Conservation (phyloP, 2,797 vertebrate genomes). For the Helarctos malayanus region DNA sequence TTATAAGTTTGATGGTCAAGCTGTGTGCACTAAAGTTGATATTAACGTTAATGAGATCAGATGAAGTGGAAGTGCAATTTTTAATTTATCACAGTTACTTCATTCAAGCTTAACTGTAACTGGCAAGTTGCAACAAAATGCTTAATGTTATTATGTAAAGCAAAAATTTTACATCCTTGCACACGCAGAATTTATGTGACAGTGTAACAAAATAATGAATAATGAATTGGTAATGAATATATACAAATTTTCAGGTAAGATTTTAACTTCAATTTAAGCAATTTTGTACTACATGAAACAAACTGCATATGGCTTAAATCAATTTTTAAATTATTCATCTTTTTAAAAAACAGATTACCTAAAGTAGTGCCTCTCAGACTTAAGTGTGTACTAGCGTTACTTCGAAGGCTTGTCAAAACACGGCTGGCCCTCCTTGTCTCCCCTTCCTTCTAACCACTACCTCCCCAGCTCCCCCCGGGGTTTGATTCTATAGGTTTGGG, state of each 20-base stretch:
- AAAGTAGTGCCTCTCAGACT: background rate
- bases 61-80: constrained; percentile 67
- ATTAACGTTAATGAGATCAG: constrained; percentile 64
- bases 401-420: background rate
- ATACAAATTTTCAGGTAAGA: background rate
- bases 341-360: background rate
- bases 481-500: background rate
- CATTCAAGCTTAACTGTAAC: constrained; percentile 52
- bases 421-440: background rate
- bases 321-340: background rate
- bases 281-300: background rate
- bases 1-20: constrained; percentile 76
- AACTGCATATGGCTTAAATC: background rate
- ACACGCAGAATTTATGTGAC: constrained; percentile 67
- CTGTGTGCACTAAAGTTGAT: constrained; percentile 57
- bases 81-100: constrained; percentile 73
- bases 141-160: constrained; percentile 47
- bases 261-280: constrained; percentile 11
- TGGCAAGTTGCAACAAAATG: constrained; percentile 45
- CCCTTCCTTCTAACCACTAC: too few relatives aligned
- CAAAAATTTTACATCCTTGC: constrained; percentile 64
- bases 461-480: background rate
- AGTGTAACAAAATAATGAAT: constrained; percentile 62
- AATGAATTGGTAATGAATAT: constrained; percentile 7
- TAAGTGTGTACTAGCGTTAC: background rate